A percentile compares a stretch with the other conserved stretches of the same genome.
Evolutionary conservation across 1,140 invertebrate genomes (phyloP).

Genomic region (Cydia splendana): DNA sequence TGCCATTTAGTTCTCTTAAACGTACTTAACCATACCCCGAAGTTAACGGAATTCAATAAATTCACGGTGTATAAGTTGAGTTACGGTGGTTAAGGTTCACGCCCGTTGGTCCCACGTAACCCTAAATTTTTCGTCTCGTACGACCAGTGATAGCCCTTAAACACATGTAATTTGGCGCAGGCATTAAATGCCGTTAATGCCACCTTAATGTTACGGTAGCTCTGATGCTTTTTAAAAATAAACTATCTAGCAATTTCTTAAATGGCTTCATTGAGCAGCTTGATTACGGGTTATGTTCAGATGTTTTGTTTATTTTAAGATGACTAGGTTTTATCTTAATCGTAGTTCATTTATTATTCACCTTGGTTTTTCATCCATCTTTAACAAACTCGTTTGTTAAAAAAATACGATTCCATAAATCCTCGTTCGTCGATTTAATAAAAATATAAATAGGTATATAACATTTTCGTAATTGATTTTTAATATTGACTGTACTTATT

Average conservation of each 20-base stretch:
- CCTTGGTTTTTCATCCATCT: background rate
- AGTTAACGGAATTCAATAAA: too few relatives aligned
- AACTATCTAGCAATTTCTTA: background rate
- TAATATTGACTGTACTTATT: too few relatives aligned
- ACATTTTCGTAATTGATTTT: too few relatives aligned
- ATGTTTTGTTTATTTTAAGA: background rate
- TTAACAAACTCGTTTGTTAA: too few relatives aligned
- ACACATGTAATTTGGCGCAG: slow-evolving; percentile 3
- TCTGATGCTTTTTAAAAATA: background rate
- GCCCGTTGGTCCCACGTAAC: background rate
- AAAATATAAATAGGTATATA: too few relatives aligned
- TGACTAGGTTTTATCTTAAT: background rate
- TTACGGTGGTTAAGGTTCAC: background rate
- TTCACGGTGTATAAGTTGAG: background rate
- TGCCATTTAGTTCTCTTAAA: too few relatives aligned
- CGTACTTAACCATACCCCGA: too few relatives aligned
- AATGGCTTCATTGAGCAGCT: background rate
- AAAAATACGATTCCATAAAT: too few relatives aligned
- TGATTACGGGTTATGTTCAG: background rate
- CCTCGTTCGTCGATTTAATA: too few relatives aligned
- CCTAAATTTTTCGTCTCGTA: background rate
- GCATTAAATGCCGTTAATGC: slow-evolving; percentile 9
- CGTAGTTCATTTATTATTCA: background rate
- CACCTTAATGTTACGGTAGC: background rate
- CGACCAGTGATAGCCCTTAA: slow-evolving; percentile 3